Conservation (phyloP, 2,797 vertebrate species). For the Percopsis omiscomaycus region DNA sequence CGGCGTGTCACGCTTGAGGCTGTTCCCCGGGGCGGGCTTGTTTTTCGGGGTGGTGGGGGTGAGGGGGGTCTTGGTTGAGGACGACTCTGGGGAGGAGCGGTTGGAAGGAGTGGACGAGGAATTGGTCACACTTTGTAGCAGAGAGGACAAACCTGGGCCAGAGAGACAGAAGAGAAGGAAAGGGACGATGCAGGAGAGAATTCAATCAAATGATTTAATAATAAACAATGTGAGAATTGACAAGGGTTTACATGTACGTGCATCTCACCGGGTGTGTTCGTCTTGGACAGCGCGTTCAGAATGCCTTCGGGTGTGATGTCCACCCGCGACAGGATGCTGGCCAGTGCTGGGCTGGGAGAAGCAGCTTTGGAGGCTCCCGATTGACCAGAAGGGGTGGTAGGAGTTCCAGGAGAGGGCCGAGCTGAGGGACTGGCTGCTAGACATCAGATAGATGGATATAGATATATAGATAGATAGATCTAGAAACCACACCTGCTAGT, state of each 20-base stretch:
- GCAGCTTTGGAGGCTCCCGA: constrained; percentile 79
- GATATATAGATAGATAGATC: background rate
- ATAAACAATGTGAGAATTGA: background rate
- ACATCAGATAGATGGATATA: constrained; percentile 2
- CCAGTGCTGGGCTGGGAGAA: constrained; percentile 82
- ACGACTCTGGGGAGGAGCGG: constrained; percentile 75
- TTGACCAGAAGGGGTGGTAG: constrained; percentile 84
- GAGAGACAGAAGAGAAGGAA: no score
- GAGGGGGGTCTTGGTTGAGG: constrained; percentile 76
- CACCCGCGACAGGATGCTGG: constrained; percentile 94
- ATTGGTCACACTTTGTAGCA: constrained; percentile 90
- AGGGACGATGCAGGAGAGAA: background rate
- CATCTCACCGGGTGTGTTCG: constrained; percentile 83
- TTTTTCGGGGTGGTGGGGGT: constrained; percentile 75
- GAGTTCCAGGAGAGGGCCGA: constrained; percentile 87
- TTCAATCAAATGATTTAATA: background rate
- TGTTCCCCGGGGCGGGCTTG: constrained; percentile 59
- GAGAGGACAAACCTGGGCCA: constrained; percentile 87
- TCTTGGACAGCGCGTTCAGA: constrained; percentile 86
- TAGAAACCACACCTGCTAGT: no score
- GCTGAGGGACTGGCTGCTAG: constrained; percentile 87
- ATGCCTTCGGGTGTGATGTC: constrained; percentile 95
- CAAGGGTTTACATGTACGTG: background rate
- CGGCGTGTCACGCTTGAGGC: constrained; percentile 61
- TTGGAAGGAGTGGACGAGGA: constrained; percentile 48